These are phyloP conservation scores for Pogona vitticeps DNA, from an alignment of 2,113 vertebrate species.

Conservation along the genomic window DNA sequence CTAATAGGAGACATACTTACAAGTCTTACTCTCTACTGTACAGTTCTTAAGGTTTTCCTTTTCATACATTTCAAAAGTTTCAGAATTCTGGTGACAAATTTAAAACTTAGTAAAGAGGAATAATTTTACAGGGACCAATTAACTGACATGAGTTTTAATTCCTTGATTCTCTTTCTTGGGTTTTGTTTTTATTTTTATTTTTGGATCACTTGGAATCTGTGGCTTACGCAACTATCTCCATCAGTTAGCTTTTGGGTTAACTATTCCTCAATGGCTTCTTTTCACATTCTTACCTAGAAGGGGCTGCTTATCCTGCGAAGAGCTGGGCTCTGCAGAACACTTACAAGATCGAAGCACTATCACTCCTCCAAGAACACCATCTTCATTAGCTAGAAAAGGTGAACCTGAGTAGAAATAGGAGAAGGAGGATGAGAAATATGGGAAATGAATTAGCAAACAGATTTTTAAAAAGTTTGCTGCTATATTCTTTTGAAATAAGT, in stretches of 20 bases:
- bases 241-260: neutral
- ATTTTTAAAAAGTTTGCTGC: conserved; percentile 6
- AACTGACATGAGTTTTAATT: neutral
- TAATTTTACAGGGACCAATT: neutral
- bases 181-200: neutral
- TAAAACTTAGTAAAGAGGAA: neutral
- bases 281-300: conserved; percentile 84
- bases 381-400: conserved; percentile 93
- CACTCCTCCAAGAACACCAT: conserved; percentile 94
- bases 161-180: neutral
- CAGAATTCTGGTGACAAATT: neutral
- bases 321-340: conserved; percentile 83
- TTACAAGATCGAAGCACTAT: conserved; percentile 94
- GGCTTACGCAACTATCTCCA: neutral
- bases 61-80: neutral
- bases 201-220: too few relatives aligned
- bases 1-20: neutral
- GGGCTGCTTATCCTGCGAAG: conserved; percentile 86
- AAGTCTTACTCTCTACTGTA: neutral
- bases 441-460: conserved; percentile 32
- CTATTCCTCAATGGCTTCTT: neutral
- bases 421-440: neutral
- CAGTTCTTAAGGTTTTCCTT: neutral
- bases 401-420: conserved; percentile 82
- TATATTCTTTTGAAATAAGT: neutral